Base-by-base conservation (phyloP, 2,797 vertebrate genomes). In the Danio kyathit region DNA sequence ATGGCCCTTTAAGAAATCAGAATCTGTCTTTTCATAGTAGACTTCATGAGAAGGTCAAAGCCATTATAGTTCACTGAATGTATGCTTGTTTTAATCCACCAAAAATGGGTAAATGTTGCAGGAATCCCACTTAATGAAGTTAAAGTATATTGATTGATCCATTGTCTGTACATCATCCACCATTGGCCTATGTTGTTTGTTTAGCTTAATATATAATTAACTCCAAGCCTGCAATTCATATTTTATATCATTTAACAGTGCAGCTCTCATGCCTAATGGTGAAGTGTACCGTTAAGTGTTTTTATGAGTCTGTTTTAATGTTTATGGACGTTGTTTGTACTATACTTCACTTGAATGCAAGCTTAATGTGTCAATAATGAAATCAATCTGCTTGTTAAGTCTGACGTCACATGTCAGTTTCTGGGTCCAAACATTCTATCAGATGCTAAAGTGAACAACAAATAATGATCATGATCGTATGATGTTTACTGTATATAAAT, bases 271-370 rank as follows among this genome's bases (percentile, higher is more conserved):
- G 63, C 14, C 63, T 77, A 67, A 77, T 60, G 43, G 76, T 19
- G 8, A n/a, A 51, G 29, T 16, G 59, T 70, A 7, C 57, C n/a
- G 56, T 48, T 38, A 60, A 38, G 60, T 65, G 40, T 38, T 61
- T 65, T 76, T 64, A 76, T 43, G 59, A 75, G 57, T 63, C 57
- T 48, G 11, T 79, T 60, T 71, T 70, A 77, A 67, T 67, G 44
- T 12, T 79, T 60, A 51, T 49, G 17, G 9, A 44, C 63, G 51
- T 71, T 29, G 29, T 21, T 72, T 19, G 21, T 19, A 46, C 17
- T 64, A n/a, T 61, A 64, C 41, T 43, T 29, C 48, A 51, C 12
- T 43, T 6, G 29, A 44, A 46, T 38, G 11, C 7, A 44, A 46
- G 7, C 56, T 43, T 19, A 57, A 69, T 54, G 46, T 29, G 49